Conservation (phyloP, 2,113 vertebrate genomes). For the Mus musculus region DNA sequence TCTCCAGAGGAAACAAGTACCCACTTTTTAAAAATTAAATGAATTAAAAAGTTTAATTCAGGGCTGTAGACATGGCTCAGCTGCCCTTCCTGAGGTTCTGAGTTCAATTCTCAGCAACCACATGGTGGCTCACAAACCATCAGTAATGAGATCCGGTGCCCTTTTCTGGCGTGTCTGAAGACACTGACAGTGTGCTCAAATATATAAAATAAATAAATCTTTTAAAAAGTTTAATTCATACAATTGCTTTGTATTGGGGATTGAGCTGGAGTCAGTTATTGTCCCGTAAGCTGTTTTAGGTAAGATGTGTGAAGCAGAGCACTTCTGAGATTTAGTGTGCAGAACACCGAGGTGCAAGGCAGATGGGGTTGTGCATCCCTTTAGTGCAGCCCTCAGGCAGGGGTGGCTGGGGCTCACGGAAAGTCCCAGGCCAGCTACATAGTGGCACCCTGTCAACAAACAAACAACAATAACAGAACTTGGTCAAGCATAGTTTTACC, state of each 20-base stretch:
- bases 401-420: neutral
- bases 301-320: constrained; percentile 44
- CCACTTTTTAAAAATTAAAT: neutral
- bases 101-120: too few relatives aligned
- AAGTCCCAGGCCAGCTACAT: neutral
- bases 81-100: too few relatives aligned
- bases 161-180: too few relatives aligned
- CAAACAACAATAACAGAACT: neutral
- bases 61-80: too few relatives aligned
- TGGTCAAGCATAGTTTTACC: constrained; percentile 6
- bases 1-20: constrained; percentile 37
- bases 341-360: neutral
- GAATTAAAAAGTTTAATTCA: neutral
- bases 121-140: too few relatives aligned
- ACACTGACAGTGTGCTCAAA: too few relatives aligned
- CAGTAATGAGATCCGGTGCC: too few relatives aligned
- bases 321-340: constrained; percentile 6
- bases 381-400: neutral
- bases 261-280: neutral
- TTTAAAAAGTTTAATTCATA: neutral
- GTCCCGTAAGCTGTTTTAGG: constrained; percentile 12
- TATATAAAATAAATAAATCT: too few relatives aligned
- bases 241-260: neutral
- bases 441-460: neutral
- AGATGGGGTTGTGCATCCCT: neutral